Conservation (phyloP, 1,140 invertebrate genomes). For the Lysiphlebus fabarum region DNA sequence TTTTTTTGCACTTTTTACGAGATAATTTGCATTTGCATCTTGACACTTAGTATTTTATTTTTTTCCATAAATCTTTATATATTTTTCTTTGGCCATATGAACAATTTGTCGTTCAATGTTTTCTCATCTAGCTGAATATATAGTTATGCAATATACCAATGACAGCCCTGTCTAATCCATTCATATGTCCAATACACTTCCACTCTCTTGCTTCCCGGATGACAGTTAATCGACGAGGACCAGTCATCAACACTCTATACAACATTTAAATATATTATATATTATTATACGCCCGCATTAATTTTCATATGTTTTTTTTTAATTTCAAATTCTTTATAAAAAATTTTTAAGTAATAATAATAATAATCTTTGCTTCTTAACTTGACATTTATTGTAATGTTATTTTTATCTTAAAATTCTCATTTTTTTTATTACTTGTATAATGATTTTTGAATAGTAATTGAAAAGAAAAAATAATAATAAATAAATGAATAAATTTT, state of each 20-base stretch:
- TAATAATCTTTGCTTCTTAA: background rate
- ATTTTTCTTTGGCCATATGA: conserved; percentile 13
- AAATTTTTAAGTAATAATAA: too few species aligned
- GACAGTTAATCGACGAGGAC: conserved; percentile 21
- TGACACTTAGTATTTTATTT: background rate
- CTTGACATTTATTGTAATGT: background rate
- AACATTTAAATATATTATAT: too few species aligned
- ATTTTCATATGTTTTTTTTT: too few species aligned
- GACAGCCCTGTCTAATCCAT: conserved; percentile 21
- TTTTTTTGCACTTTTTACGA: background rate
- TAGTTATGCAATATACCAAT: conserved; percentile 29
- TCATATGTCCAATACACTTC: conserved; percentile 19
- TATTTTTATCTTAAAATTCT: background rate
- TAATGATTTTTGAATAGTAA: too few species aligned
- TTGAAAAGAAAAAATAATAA: too few species aligned
- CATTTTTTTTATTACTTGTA: too few species aligned
- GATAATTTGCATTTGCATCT: background rate
- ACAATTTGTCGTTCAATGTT: conserved; percentile 31
- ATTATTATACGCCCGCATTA: too few species aligned
- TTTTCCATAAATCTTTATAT: too few species aligned
- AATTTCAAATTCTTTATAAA: too few species aligned
- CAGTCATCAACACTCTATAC: conserved; percentile 9
- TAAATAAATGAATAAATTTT: too few species aligned
- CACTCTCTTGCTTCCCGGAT: conserved; percentile 24
- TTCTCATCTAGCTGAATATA: conserved; percentile 24